These are phyloP conservation scores for Nipponia nippon DNA, from an alignment of 2,113 vertebrate species.

Conservation along the genomic window DNA sequence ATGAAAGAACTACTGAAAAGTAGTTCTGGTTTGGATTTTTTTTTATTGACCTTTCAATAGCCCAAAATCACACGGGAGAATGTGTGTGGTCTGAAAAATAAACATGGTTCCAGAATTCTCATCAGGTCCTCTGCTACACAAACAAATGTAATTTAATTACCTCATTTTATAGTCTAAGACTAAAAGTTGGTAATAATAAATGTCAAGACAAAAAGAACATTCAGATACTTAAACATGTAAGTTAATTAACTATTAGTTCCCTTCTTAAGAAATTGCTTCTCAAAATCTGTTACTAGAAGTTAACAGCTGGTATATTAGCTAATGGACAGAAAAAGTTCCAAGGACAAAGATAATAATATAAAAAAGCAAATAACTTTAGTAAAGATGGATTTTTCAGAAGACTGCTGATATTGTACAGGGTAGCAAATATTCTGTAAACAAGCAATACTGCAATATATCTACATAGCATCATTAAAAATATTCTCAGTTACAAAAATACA, in stretches of 20 bases:
- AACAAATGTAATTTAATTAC: not conserved
- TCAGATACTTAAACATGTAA: not conserved
- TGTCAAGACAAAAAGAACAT: not conserved
- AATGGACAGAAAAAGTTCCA: not conserved
- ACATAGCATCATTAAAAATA: not conserved
- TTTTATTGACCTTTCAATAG: not conserved
- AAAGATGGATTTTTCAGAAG: not conserved
- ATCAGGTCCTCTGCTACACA: not conserved
- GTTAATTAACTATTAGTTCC: constrained; percentile 2
- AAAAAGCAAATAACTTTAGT: not conserved
- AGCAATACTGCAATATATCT: not conserved
- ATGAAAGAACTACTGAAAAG: not conserved
- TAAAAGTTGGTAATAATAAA: not conserved
- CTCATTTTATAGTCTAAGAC: not conserved
- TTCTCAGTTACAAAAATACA: not conserved
- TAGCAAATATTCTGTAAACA: not conserved
- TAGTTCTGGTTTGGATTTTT: not conserved
- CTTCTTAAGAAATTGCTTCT: not conserved
- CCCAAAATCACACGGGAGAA: not conserved
- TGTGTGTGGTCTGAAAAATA: not conserved
- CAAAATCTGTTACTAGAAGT: not conserved
- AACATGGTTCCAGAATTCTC: not conserved
- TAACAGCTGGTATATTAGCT: not conserved
- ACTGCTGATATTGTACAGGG: not conserved
- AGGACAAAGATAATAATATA: not conserved